Percentiles rank a stretch among this genome's conserved stretches.
Evolutionary conservation across 2,113 vertebrate species (phyloP).

Genomic region (Cynopterus brachyotis): DNA sequence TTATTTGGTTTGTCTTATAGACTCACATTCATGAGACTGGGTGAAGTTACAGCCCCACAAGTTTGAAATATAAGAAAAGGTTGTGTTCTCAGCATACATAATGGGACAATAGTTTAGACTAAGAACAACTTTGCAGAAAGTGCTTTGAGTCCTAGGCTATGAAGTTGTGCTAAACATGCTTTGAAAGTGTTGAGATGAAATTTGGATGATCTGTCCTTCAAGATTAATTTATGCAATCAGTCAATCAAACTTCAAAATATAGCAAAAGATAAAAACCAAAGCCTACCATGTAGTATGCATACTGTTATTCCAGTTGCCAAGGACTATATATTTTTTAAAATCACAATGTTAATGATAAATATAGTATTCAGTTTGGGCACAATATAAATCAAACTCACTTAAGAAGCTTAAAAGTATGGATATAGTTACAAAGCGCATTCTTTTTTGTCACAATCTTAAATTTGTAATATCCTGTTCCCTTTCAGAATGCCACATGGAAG

Average conservation of each 20-base stretch:
- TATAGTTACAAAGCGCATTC: constrained; percentile 73
- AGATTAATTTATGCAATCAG: constrained; percentile 28
- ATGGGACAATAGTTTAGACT: background rate
- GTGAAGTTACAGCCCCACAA: background rate
- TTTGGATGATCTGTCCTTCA: background rate
- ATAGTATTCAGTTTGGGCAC: constrained; percentile 66
- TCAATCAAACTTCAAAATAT: constrained; percentile 53
- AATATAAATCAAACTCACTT: constrained; percentile 74
- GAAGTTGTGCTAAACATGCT: background rate
- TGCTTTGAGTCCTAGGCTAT: background rate
- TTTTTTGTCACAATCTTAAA: constrained; percentile 76
- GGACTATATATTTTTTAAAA: constrained; percentile 50
- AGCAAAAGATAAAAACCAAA: constrained; percentile 36
- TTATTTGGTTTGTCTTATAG: background rate
- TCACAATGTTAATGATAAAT: constrained; percentile 75
- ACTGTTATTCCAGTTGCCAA: constrained; percentile 64
- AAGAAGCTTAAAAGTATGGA: constrained; percentile 60
- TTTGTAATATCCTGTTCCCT: constrained; percentile 69
- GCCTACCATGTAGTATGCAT: background rate
- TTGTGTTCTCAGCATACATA: background rate
- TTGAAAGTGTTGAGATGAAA: constrained; percentile 17
- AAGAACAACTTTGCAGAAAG: background rate
- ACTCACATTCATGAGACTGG: background rate
- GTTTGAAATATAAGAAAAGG: background rate
- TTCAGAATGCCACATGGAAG: constrained; percentile 78